These are phyloP conservation scores for Semaprochilodus insignis DNA, from an alignment of 2,797 vertebrate genomes.

Conservation along the genomic window DNA sequence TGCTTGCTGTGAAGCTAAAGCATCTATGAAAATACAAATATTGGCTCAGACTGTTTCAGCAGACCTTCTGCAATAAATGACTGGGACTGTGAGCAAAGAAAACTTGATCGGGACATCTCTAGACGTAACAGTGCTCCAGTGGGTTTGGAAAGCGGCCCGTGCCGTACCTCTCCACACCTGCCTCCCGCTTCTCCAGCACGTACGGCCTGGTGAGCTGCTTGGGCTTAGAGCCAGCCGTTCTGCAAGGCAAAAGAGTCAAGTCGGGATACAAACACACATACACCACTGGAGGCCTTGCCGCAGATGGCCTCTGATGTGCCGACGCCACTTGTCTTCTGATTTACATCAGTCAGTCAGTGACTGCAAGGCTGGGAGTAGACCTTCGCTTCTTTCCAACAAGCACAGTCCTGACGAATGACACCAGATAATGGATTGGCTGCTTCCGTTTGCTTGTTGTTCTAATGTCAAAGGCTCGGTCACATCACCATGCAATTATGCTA, in stretches of 20 bases:
- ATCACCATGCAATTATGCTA: neutral
- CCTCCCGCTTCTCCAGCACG: slow-evolving; percentile 55
- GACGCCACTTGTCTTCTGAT: neutral
- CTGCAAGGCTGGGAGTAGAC: neutral
- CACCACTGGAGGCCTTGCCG: neutral
- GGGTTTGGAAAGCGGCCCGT: slow-evolving; percentile 67
- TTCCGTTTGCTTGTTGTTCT: neutral
- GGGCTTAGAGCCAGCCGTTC: slow-evolving; percentile 49
- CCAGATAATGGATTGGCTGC: neutral
- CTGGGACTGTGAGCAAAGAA: neutral
- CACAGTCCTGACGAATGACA: neutral
- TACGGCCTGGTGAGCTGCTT: slow-evolving; percentile 44
- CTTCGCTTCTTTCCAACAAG: neutral
- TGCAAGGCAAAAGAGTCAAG: slow-evolving; percentile 58
- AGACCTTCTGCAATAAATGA: neutral
- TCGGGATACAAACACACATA: slow-evolving; percentile 16
- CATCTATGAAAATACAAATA: too few relatives aligned
- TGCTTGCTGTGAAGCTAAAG: too few relatives aligned
- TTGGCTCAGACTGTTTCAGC: too few relatives aligned
- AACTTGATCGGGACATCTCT: neutral
- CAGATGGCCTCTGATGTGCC: neutral
- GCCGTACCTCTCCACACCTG: slow-evolving; percentile 54
- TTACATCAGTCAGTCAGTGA: neutral
- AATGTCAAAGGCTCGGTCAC: neutral
- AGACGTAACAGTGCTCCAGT: neutral